phyloP scores from a whole-genome alignment of 2,113 vertebrate genomes.

The Ramphastos sulfuratus region DNA sequence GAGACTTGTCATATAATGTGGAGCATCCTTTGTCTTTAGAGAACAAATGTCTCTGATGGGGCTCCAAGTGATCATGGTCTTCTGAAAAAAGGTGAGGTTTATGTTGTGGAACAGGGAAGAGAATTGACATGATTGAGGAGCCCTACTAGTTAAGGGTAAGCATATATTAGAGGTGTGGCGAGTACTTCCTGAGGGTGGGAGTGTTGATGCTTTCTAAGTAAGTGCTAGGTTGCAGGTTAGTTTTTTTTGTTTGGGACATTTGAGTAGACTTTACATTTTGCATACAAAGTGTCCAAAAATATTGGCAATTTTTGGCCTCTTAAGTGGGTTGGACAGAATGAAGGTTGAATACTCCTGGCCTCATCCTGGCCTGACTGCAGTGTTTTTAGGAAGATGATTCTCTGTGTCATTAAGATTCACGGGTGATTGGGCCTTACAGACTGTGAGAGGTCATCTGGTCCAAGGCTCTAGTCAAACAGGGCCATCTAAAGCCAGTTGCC shows the following conservation, averaged over 20 bases:
- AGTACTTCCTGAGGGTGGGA: not conserved
- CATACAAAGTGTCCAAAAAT: not conserved
- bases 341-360: not conserved
- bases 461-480: not conserved
- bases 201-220: not conserved
- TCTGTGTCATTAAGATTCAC: not conserved
- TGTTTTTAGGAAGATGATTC: not conserved
- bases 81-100: not conserved
- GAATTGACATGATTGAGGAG: not conserved
- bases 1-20: not conserved
- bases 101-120: not conserved
- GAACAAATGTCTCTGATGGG: not conserved
- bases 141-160: not conserved
- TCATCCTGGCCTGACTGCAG: not conserved
- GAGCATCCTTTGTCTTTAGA: not conserved
- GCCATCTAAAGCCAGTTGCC: not conserved
- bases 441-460: not conserved
- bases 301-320: not conserved
- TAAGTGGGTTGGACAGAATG: not conserved
- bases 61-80: not conserved
- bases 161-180: fast-evolving
- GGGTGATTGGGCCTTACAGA: not conserved
- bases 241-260: not conserved
- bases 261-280: not conserved
- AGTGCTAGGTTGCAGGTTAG: not conserved